A percentile compares a stretch with the other conserved stretches of the same genome.
Conservation (phyloP, 1,140 invertebrate genomes). For the Habropoda laboriosa region DNA sequence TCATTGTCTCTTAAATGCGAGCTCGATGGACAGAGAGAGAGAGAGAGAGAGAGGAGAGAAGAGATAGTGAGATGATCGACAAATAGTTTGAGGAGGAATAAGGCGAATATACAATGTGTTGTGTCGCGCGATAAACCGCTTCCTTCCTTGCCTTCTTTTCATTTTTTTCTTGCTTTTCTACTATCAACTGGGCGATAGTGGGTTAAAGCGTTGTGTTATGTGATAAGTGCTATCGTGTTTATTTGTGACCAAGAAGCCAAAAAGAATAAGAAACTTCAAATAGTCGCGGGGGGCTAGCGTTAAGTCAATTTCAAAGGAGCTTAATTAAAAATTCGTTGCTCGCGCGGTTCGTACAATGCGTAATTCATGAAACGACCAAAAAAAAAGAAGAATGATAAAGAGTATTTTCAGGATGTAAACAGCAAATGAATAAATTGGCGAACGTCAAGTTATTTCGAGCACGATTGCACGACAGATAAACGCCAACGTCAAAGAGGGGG, state of each 20-base stretch:
- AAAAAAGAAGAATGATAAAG: no score
- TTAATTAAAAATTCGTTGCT: no score
- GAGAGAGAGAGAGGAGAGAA: background rate
- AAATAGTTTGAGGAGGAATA: background rate
- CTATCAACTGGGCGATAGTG: constrained; percentile 61
- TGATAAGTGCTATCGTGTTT: constrained; percentile 79
- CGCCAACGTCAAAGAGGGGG: constrained; percentile 14
- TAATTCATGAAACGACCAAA: no score
- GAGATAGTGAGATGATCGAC: no score
- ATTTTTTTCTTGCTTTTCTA: background rate
- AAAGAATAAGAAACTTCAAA: constrained; percentile 56
- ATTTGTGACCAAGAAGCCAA: constrained; percentile 80
- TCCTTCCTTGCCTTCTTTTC: background rate
- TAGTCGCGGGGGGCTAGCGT: constrained; percentile 29
- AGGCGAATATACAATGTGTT: background rate
- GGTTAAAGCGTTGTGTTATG: constrained; percentile 79
- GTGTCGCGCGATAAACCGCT: constrained; percentile 9
- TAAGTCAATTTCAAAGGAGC: background rate
- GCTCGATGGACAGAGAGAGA: no score
- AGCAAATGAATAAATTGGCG: constrained; percentile 26
- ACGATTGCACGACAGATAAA: constrained; percentile 4
- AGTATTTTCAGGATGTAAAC: constrained; percentile 5
- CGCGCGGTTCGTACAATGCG: no score
- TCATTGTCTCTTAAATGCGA: constrained; percentile 33
- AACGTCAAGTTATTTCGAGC: constrained; percentile 8